phyloP scores from a whole-genome alignment of 2,888 invertebrate species.

The Micoletzkya japonica region DNA sequence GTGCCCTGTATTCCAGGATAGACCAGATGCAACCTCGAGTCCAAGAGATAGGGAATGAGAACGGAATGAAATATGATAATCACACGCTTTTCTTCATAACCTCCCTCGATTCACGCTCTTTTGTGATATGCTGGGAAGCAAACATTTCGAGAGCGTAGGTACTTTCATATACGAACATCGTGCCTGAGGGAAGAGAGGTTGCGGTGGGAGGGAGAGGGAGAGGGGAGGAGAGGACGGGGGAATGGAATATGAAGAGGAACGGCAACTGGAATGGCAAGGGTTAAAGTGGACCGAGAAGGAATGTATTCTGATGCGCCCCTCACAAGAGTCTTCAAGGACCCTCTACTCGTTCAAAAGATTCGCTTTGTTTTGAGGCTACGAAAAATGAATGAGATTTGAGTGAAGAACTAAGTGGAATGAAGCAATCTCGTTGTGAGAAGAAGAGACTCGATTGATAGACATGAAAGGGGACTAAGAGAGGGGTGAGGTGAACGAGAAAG shows the following conservation, averaged over 20 bases:
- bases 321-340: background rate
- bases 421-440: background rate
- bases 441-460: background rate
- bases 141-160: background rate
- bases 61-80: too few relatives aligned
- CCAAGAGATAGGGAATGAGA: too few relatives aligned
- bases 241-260: background rate
- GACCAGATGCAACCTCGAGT: too few relatives aligned
- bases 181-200: background rate
- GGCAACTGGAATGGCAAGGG: background rate
- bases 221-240: background rate
- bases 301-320: background rate
- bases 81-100: too few relatives aligned
- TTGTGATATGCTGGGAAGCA: background rate
- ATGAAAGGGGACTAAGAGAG: background rate
- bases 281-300: background rate
- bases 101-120: background rate
- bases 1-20: too few relatives aligned
- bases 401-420: background rate
- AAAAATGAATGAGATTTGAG: slow-evolving; percentile 10
- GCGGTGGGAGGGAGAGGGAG: background rate
- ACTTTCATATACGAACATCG: background rate
- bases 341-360: background rate
- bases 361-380: background rate
- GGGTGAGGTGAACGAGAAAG: background rate